phyloP scores from a whole-genome alignment of 30 jellyfish, hydroid and myxozoan species.

The Chrysaora quinquecirrha region DNA sequence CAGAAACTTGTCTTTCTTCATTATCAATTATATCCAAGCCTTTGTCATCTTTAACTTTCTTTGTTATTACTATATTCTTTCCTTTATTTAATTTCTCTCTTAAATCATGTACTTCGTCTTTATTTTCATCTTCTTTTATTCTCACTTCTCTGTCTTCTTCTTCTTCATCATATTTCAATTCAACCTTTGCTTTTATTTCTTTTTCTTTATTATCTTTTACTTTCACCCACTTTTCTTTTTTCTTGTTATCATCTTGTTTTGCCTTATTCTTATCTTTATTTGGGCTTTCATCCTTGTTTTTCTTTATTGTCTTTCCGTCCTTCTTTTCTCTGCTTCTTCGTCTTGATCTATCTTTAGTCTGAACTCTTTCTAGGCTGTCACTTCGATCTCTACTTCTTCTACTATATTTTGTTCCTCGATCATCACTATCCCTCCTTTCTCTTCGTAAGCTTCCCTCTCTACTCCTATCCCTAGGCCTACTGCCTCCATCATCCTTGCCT shows the following conservation, averaged over 20 bases:
- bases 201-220: background rate
- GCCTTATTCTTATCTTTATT: conserved; percentile 2
- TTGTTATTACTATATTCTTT: conserved; percentile 71
- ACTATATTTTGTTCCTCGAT: background rate
- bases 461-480: conserved; percentile 28
- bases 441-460: background rate
- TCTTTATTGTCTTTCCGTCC: background rate
- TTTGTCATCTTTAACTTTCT: conserved; percentile 46
- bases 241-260: background rate
- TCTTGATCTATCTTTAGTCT: background rate
- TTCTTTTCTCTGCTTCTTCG: conserved; percentile 17
- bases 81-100: conserved; percentile 78
- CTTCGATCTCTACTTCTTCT: conserved; percentile 14
- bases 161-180: conserved; percentile 24
- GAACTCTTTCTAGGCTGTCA: background rate
- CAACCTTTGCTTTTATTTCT: too few species aligned
- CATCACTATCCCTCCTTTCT: background rate
- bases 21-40: background rate
- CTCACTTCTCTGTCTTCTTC: conserved; percentile 74
- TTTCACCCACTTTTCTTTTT: conserved; percentile 11
- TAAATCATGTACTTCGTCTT: conserved; percentile 61
- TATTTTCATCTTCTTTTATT: conserved; percentile 31
- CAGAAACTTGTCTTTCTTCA: background rate
- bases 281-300: background rate
- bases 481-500: too few species aligned